Percentiles rank a stretch among this genome's conserved stretches.
Conservation (phyloP, 2,113 vertebrate genomes). For the Montifringilla adamsi region DNA sequence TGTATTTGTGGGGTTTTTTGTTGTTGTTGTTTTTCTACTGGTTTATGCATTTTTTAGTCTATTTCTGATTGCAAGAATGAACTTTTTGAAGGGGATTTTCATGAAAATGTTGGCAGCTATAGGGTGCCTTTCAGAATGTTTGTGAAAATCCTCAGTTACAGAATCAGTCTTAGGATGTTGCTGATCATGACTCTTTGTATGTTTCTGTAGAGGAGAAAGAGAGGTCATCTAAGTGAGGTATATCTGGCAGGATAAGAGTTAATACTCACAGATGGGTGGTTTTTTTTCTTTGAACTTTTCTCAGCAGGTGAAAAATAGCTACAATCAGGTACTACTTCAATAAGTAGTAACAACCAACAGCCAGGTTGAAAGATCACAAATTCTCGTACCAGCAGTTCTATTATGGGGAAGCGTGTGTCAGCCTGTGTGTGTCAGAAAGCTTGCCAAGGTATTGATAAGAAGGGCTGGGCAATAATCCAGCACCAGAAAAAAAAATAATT, state of each 20-base stretch:
- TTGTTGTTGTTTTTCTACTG: neutral
- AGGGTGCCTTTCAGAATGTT: neutral
- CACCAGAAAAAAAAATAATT: neutral
- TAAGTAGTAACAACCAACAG: conserved; percentile 58
- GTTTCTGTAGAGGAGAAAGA: neutral
- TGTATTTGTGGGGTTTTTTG: neutral
- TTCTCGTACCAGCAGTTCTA: conserved; percentile 59
- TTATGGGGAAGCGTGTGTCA: neutral
- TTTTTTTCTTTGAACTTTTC: conserved; percentile 43
- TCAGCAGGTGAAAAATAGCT: conserved; percentile 67
- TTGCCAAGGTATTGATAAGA: conserved; percentile 54
- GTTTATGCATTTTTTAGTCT: neutral
- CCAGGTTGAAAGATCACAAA: conserved; percentile 65
- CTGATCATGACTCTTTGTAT: neutral
- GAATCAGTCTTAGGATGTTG: neutral
- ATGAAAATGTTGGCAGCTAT: neutral
- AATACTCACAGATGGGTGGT: neutral
- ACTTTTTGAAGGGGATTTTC: neutral
- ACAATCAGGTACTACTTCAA: conserved; percentile 61
- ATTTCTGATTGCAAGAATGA: neutral
- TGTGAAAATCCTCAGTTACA: neutral
- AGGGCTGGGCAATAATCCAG: conserved; percentile 35
- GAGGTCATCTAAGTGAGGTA: neutral
- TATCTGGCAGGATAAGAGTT: conserved; percentile 34
- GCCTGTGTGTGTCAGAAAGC: conserved; percentile 1